A percentile compares a stretch with the other conserved stretches of the same genome.
These are phyloP conservation scores for Drymodes brunneopygia DNA, from an alignment of 2,113 vertebrate genomes.

Conservation along the genomic window DNA sequence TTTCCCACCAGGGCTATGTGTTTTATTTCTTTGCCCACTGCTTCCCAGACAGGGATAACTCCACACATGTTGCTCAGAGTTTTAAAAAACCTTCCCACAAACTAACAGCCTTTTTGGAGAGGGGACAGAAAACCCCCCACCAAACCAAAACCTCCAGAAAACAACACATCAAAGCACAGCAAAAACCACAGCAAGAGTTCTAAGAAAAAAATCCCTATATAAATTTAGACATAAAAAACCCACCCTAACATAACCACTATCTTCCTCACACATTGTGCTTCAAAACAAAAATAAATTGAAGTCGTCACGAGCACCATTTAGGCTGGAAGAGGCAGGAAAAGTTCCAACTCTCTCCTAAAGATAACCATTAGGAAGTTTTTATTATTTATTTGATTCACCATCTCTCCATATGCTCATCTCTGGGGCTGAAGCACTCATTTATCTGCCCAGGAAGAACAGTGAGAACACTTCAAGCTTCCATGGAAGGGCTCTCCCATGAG, in stretches of 20 bases:
- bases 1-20: not conserved
- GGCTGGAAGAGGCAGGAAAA: not conserved
- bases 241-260: not conserved
- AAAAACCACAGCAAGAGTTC: not conserved
- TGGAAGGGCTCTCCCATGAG: accelerated
- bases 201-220: not conserved
- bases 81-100: not conserved
- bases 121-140: not conserved
- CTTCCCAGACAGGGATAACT: not conserved
- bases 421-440: not conserved
- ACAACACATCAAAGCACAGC: not conserved
- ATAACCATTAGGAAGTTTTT: not conserved
- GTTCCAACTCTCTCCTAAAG: not conserved
- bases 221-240: not conserved
- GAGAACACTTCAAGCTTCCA: not conserved
- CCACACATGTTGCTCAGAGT: not conserved
- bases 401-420: not conserved
- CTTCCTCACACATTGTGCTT: not conserved
- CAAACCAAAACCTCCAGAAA: not conserved
- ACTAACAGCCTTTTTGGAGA: not conserved
- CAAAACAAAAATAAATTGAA: not conserved
- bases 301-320: accelerated
- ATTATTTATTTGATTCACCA: not conserved
- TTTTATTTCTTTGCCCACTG: not conserved
- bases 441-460: not conserved